Percentiles rank a stretch among this genome's conserved stretches.
These are phyloP conservation scores for Troglohyphantes excavatus DNA, from an alignment of 2,888 invertebrate genomes.

Conservation along the genomic window DNA sequence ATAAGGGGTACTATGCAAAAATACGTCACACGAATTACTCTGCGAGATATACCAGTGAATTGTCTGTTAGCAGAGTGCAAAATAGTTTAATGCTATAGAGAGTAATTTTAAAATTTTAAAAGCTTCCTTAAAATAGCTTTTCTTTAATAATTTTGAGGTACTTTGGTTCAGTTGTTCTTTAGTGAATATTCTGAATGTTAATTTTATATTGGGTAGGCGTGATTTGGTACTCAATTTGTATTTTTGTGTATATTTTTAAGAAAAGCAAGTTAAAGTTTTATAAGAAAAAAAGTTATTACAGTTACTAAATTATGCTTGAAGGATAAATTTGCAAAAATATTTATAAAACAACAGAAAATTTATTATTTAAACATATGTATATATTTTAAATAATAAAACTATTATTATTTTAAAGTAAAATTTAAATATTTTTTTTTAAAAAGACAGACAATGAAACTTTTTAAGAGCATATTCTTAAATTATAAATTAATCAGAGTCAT, in stretches of 20 bases:
- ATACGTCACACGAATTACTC: conserved; percentile 17
- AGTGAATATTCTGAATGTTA: background rate
- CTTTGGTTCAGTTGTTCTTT: background rate
- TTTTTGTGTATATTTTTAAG: background rate
- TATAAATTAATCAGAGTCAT: no score
- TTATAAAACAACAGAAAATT: no score
- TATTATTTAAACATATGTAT: no score
- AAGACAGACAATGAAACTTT: no score
- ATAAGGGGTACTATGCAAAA: conserved; percentile 29
- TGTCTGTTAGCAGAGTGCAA: conserved; percentile 12
- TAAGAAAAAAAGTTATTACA: no score
- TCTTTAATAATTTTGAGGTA: background rate
- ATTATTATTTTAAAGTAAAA: no score
- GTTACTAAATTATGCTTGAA: no score
- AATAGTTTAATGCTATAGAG: background rate
- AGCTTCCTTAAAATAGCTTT: background rate
- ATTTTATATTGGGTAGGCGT: background rate
- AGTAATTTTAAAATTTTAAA: background rate
- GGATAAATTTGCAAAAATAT: no score
- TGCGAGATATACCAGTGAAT: conserved; percentile 11
- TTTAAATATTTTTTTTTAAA: no score
- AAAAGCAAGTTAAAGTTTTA: no score
- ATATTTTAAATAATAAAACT: no score
- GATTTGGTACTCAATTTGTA: background rate
- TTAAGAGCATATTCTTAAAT: no score